A percentile compares a stretch with the other conserved stretches of the same genome.
Conservation (phyloP, 1,140 invertebrate genomes). For the Ylistrum balloti region DNA sequence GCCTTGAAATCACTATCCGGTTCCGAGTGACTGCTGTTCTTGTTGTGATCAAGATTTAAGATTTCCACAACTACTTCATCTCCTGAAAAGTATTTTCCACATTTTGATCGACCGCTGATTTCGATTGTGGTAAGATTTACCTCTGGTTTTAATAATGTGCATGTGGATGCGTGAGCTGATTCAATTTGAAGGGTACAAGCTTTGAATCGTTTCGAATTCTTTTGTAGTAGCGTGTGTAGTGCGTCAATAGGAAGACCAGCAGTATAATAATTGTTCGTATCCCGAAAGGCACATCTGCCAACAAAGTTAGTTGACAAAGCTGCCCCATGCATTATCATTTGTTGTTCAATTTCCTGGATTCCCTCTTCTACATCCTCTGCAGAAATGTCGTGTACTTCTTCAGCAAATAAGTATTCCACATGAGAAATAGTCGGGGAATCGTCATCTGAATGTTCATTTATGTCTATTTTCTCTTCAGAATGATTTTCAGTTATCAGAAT, state of each 20-base stretch:
- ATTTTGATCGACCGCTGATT: slow-evolving; percentile 73
- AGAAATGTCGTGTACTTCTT: too few species aligned
- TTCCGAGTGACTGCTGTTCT: neutral
- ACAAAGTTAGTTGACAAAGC: neutral
- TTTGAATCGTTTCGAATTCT: slow-evolving; percentile 64
- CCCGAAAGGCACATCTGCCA: neutral
- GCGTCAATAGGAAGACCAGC: neutral
- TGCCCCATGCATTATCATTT: neutral
- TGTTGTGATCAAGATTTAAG: slow-evolving; percentile 46
- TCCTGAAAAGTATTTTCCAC: slow-evolving; percentile 72
- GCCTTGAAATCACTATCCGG: slow-evolving; percentile 42
- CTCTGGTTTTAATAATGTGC: slow-evolving; percentile 58
- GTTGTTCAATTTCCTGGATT: neutral
- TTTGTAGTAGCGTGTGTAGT: neutral
- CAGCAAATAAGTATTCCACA: too few species aligned
- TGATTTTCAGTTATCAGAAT: too few species aligned
- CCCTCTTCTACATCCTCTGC: neutral
- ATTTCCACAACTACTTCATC: slow-evolving; percentile 79
- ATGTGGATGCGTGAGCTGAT: slow-evolving; percentile 63
- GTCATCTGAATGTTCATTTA: too few species aligned
- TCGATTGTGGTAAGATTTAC: slow-evolving; percentile 64
- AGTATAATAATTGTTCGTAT: neutral
- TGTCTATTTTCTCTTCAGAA: too few species aligned
- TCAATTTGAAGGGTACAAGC: slow-evolving; percentile 68
- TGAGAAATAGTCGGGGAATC: too few species aligned